Conservation (phyloP, 1,140 invertebrate species). For the Aphaenogaster floridana region DNA sequence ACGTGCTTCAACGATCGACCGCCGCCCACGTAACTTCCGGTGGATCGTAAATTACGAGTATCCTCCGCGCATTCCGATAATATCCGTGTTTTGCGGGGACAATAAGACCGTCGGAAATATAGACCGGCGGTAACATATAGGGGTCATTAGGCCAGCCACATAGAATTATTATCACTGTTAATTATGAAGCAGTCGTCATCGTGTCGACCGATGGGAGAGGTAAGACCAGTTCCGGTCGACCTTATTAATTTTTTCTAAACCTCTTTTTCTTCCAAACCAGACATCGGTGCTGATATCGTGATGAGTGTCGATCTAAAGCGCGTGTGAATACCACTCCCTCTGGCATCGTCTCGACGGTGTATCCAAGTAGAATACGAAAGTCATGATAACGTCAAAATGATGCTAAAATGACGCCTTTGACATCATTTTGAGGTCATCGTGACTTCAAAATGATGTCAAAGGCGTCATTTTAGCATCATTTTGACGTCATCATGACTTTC, state of each 20-base stretch:
- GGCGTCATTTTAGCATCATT: too few species aligned
- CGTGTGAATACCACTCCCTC: background rate
- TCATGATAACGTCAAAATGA: too few species aligned
- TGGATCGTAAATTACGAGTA: constrained; percentile 39
- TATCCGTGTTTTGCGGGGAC: too few species aligned
- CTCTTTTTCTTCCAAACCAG: background rate
- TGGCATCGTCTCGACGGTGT: background rate
- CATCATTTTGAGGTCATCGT: too few species aligned
- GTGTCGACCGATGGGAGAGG: background rate
- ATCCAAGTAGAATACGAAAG: too few species aligned
- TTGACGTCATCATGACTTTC: too few species aligned
- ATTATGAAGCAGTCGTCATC: constrained; percentile 57
- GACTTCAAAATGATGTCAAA: too few species aligned
- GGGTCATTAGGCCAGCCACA: background rate
- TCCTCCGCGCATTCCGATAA: background rate
- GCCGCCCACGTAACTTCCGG: constrained; percentile 28
- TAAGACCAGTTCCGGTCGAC: constrained; percentile 9
- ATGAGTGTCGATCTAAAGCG: background rate
- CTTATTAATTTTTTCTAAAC: constrained; percentile 18
- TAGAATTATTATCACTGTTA: constrained; percentile 15
- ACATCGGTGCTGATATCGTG: background rate
- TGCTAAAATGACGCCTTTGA: too few species aligned
- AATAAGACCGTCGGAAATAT: background rate
- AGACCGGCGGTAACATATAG: background rate
- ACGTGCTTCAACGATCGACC: constrained; percentile 1